Evolutionary conservation across 2,113 vertebrate species (phyloP), one percentile per base, ranked within the genome.

Genomic region (Lepidiolamprologus cunningtoni): DNA sequence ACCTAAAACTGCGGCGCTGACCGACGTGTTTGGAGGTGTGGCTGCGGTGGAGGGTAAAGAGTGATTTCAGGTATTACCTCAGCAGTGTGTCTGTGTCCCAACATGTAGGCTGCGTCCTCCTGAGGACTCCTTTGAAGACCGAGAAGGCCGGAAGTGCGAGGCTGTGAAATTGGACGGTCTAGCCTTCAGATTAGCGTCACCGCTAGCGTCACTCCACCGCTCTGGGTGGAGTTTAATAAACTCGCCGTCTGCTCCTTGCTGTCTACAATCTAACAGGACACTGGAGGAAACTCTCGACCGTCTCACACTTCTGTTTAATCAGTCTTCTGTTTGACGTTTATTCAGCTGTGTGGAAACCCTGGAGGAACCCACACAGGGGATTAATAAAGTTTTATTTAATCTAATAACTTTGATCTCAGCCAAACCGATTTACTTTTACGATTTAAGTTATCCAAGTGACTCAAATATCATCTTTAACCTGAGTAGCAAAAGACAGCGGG

Each of bases 281-380:
- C 53, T 13, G 53, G 10, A 0, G 53, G 0, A 54, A 54, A 7
- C 6, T 13, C 53, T 23, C 10, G n/a, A 23, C n/a, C 10, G 1
- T 54, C n/a, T 54, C 53, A 23, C n/a, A 23, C n/a, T 4, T 23
- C n/a, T 55, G 53, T 55, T 23, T 0, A 13, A 55, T 13, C n/a
- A 7, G n/a, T 21, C 21, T 54, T 12, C 10, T 13, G 10, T 23
- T 55, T 23, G n/a, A 23, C 4, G 1, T 55, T 55, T 23, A 23
- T 0, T 55, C 21, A 3, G 6, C 53, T 55, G 21, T 7, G 53
- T 23, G 11, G 0, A 55, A 55, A 55, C 4, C 52, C 0, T 0
- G 1, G 52, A 53, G 52, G 52, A 21, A 11, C 2, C 52, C n/a
- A 12, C 2, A 0, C 3, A 0, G 0, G 0, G 53, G n/a, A 1